phyloP scores from a whole-genome alignment of 1,140 invertebrate species.

The Drosophila malerkotliana region DNA sequence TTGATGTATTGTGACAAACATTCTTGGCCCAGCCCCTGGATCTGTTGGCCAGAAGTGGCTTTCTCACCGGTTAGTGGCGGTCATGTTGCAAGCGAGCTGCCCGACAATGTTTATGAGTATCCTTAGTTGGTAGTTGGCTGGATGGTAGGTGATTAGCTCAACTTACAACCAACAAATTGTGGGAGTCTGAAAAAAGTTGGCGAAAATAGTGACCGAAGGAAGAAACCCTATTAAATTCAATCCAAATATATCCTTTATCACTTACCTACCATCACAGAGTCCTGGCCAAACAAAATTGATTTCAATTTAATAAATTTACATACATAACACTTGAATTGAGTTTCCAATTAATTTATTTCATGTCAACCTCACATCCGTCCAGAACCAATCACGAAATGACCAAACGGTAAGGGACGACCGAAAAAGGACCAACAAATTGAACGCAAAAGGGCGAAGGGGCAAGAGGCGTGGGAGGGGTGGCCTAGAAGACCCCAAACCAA shows the following conservation, averaged over 20 bases:
- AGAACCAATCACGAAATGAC: slow-evolving; percentile 45
- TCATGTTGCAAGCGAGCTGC: slow-evolving; percentile 26
- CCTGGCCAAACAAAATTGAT: slow-evolving; percentile 20
- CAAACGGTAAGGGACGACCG: slow-evolving; percentile 32
- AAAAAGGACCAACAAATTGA: slow-evolving; percentile 41
- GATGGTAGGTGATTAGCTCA: slow-evolving; percentile 51
- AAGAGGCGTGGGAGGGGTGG: not conserved
- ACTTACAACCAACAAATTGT: slow-evolving; percentile 17
- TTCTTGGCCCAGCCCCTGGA: slow-evolving; percentile 57
- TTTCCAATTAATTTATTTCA: slow-evolving; percentile 78
- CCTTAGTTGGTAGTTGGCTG: slow-evolving; percentile 43
- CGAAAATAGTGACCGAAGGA: not conserved
- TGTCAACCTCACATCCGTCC: slow-evolving; percentile 35
- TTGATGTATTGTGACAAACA: slow-evolving; percentile 84
- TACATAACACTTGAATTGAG: slow-evolving; percentile 59
- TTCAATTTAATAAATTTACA: slow-evolving; percentile 58
- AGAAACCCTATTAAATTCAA: not conserved
- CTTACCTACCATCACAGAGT: not conserved
- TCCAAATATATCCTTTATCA: not conserved
- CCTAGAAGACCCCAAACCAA: slow-evolving; percentile 59
- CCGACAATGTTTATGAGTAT: slow-evolving; percentile 42
- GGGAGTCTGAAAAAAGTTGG: not conserved
- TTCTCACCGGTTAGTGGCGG: slow-evolving; percentile 32
- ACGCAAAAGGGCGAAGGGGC: slow-evolving; percentile 9
- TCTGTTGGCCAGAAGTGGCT: slow-evolving; percentile 12